phyloP scores from a whole-genome alignment of 1,140 invertebrate genomes.

The Procambarus virginalis region DNA sequence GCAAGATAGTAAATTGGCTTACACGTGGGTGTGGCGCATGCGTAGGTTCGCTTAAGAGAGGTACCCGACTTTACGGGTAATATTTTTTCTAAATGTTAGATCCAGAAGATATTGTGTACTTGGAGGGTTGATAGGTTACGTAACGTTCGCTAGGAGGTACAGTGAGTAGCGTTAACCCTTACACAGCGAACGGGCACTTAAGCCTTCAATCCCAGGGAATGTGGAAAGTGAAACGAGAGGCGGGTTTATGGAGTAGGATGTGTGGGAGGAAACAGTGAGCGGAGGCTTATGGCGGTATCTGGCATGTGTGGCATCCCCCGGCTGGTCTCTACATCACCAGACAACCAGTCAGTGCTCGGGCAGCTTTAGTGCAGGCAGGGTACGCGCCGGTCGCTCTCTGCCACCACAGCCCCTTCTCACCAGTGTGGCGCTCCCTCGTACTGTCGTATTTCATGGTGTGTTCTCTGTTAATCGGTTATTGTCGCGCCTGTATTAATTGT shows the following conservation, averaged over 20 bases:
- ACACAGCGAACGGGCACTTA: no score
- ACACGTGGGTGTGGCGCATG: slow-evolving; percentile 36
- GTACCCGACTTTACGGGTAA: not conserved
- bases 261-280: not conserved
- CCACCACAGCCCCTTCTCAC: not conserved
- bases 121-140: not conserved
- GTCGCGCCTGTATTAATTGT: not conserved
- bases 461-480: not conserved
- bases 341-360: slow-evolving; percentile 25
- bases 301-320: slow-evolving; percentile 24
- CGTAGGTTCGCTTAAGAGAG: slow-evolving; percentile 25
- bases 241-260: not conserved
- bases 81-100: slow-evolving; percentile 18
- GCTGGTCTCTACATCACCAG: slow-evolving; percentile 37
- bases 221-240: not conserved
- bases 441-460: not conserved
- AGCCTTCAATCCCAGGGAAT: not conserved
- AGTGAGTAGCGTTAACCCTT: not conserved
- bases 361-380: not conserved
- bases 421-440: not conserved
- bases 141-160: not conserved
- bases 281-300: slow-evolving; percentile 33
- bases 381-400: not conserved
- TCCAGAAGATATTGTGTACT: not conserved
- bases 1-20: slow-evolving; percentile 17